A percentile compares a stretch with the other conserved stretches of the same genome.
Evolutionary conservation across 2,888 invertebrate genomes (phyloP).

Genomic region (Notocelia uddmanniana): DNA sequence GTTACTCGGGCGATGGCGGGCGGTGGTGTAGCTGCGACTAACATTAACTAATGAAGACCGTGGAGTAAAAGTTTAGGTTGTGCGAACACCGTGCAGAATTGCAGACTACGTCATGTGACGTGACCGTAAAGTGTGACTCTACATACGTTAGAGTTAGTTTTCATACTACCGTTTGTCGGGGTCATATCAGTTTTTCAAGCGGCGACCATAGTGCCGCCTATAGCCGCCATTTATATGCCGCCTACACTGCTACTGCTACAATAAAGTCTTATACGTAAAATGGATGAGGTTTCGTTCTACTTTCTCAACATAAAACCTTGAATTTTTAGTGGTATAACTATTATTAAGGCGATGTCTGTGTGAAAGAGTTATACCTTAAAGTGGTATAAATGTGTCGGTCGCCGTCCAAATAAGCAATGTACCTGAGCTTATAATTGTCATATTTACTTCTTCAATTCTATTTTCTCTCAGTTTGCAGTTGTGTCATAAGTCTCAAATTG

Average conservation of each 20-base stretch:
- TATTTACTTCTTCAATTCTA: constrained; percentile 18
- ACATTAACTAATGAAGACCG: too few relatives aligned
- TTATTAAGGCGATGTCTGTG: background rate
- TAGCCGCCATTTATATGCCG: too few relatives aligned
- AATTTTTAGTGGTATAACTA: background rate
- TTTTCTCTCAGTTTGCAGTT: background rate
- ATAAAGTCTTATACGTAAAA: background rate
- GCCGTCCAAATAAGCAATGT: constrained; percentile 33
- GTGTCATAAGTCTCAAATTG: background rate
- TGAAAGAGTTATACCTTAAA: background rate
- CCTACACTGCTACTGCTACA: background rate
- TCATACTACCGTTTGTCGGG: too few relatives aligned
- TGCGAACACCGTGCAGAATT: too few relatives aligned
- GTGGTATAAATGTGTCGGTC: constrained; percentile 1
- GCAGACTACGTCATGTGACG: too few relatives aligned
- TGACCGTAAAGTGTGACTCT: background rate
- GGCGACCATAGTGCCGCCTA: background rate
- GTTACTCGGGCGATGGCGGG: too few relatives aligned
- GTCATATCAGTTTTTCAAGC: too few relatives aligned
- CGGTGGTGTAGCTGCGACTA: too few relatives aligned
- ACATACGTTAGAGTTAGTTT: background rate
- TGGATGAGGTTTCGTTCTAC: background rate
- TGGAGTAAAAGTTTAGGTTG: too few relatives aligned
- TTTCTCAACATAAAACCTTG: background rate
- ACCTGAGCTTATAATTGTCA: constrained; percentile 42